Evolutionary conservation across 2,888 invertebrate genomes (phyloP).

Genomic region (Ptychoptera contaminata): DNA sequence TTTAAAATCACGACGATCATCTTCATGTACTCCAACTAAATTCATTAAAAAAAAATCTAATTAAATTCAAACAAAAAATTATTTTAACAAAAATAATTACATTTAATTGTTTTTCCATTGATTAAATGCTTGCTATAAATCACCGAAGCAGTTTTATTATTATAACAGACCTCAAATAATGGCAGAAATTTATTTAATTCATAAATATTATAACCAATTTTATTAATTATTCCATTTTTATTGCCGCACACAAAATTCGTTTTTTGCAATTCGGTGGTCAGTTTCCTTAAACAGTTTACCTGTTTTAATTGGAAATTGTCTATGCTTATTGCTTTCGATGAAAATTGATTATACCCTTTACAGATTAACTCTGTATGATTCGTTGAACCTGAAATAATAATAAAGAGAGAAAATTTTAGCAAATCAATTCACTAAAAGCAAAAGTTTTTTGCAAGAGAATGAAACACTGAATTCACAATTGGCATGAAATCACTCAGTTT

Average conservation of each 20-base stretch:
- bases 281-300: slow-evolving; percentile 1
- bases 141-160: slow-evolving; percentile 18
- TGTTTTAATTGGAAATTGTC: background rate
- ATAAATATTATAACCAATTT: slow-evolving; percentile 5
- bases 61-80: background rate
- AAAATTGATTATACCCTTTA: background rate
- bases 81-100: slow-evolving; percentile 15
- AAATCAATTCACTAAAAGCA: too few species aligned
- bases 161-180: slow-evolving; percentile 24
- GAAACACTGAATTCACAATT: too few species aligned
- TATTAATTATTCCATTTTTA: background rate
- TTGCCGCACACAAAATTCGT: slow-evolving; percentile 1
- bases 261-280: background rate
- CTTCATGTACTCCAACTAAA: slow-evolving; percentile 7
- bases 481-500: too few species aligned
- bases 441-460: too few species aligned
- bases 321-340: background rate
- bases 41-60: too few species aligned
- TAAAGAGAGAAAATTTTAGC: too few species aligned
- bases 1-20: slow-evolving; percentile 19
- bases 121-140: slow-evolving; percentile 23
- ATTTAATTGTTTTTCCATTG: slow-evolving; percentile 21
- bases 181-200: slow-evolving; percentile 8
- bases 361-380: background rate
- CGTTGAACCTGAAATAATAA: background rate